Evolutionary conservation across 2,797 vertebrate species (phyloP).

Genomic region (Macroramphosus scolopax): DNA sequence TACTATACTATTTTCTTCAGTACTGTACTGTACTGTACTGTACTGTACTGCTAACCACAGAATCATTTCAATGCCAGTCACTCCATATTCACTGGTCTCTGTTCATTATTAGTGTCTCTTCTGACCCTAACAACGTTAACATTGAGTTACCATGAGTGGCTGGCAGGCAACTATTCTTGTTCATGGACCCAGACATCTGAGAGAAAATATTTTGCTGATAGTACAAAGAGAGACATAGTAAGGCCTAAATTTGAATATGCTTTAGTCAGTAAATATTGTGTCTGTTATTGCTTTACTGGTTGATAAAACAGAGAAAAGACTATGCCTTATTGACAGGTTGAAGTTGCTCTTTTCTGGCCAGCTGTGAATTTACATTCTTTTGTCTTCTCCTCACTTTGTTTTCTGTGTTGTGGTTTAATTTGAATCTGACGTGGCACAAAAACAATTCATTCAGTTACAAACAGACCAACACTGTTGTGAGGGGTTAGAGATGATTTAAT

Average conservation of each 20-base stretch:
- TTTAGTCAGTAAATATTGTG: too few species aligned
- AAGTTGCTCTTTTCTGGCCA: slow-evolving; percentile 6
- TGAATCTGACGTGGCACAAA: background rate
- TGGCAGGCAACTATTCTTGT: too few species aligned
- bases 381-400: background rate
- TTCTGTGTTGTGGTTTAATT: background rate
- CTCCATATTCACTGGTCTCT: background rate
- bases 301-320: too few species aligned
- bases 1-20: background rate
- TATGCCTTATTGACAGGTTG: background rate
- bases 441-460: too few species aligned
- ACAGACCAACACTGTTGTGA: too few species aligned
- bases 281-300: too few species aligned
- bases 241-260: too few species aligned
- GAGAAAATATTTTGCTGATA: too few species aligned
- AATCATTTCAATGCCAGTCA: background rate
- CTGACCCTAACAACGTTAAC: background rate
- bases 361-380: background rate
- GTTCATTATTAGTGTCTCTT: slow-evolving; percentile 1
- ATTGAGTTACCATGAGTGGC: slow-evolving; percentile 13
- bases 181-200: too few species aligned
- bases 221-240: too few species aligned
- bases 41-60: background rate
- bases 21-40: background rate
- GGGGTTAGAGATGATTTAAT: too few species aligned